Percentiles rank a stretch among this genome's conserved stretches.
phyloP scores from a whole-genome alignment of 1,140 invertebrate species.

The Dendrolimus kikuchii region DNA sequence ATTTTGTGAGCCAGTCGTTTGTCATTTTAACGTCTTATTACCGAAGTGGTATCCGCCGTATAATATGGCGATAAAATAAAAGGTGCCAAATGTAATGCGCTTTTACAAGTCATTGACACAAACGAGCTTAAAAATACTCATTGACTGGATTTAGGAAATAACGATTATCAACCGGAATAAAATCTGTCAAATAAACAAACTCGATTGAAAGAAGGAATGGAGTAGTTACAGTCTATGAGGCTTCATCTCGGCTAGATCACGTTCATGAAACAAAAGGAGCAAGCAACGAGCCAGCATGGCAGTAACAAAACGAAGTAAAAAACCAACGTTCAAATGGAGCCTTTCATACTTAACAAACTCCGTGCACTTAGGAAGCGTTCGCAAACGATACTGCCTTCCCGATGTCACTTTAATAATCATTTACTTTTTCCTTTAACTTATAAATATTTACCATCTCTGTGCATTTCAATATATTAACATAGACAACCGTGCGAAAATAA shows the following conservation, averaged over 20 bases:
- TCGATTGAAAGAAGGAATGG: slow-evolving; percentile 47
- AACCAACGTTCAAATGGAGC: slow-evolving; percentile 54
- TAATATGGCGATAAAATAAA: no score
- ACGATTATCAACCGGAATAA: no score
- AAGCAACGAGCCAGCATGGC: slow-evolving; percentile 47
- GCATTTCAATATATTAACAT: slow-evolving; percentile 14
- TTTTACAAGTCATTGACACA: no score
- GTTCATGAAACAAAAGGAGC: slow-evolving; percentile 61
- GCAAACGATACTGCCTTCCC: slow-evolving; percentile 26
- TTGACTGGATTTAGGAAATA: no score
- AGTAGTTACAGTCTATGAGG: slow-evolving; percentile 51
- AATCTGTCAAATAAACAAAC: slow-evolving; percentile 14
- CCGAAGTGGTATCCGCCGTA: no score
- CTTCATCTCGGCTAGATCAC: slow-evolving; percentile 63
- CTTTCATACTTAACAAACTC: slow-evolving; percentile 63
- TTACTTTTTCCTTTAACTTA: slow-evolving; percentile 16
- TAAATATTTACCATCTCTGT: slow-evolving; percentile 21
- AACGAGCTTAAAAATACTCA: no score
- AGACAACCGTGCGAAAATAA: no score
- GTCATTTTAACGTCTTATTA: no score
- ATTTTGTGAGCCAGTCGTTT: no score
- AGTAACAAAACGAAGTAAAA: slow-evolving; percentile 49
- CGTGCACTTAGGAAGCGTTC: slow-evolving; percentile 33
- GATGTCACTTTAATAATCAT: slow-evolving; percentile 23
- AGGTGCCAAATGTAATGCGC: no score